Evolutionary conservation across 2,113 vertebrate species (phyloP).

Genomic region (Lepus americanus): DNA sequence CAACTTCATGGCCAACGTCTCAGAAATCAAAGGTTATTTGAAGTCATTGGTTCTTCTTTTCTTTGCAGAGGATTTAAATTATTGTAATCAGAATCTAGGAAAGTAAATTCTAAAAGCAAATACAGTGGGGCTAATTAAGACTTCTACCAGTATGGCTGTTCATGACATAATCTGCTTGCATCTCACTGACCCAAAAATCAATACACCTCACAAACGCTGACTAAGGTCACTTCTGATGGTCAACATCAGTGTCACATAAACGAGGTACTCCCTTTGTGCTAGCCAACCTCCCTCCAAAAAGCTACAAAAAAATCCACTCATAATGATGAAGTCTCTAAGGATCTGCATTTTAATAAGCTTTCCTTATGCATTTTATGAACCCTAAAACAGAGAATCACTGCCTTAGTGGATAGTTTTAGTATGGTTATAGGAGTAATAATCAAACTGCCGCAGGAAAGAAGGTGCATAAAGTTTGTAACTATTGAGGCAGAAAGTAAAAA

Average conservation of each 20-base stretch:
- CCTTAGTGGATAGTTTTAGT: not conserved
- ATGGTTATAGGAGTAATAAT: not conserved
- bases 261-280: too few relatives aligned
- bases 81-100: not conserved
- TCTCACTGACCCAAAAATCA: too few relatives aligned
- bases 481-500: not conserved
- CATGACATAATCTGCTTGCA: too few relatives aligned
- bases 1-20: not conserved
- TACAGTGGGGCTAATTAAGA: not conserved
- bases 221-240: too few relatives aligned
- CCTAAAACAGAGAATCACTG: not conserved
- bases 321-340: too few relatives aligned
- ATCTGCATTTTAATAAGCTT: not conserved
- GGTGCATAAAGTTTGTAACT: not conserved
- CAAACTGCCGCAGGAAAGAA: not conserved
- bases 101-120: not conserved
- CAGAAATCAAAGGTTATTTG: not conserved
- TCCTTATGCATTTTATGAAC: not conserved
- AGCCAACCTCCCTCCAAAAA: too few relatives aligned
- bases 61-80: not conserved
- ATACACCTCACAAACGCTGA: too few relatives aligned
- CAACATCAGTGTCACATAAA: too few relatives aligned
- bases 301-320: too few relatives aligned
- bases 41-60: not conserved
- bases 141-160: too few relatives aligned